Evolutionary conservation across 37 sponge, comb jelly and placozoan species (phyloP).

Genomic region (Tethya wilhelma): DNA sequence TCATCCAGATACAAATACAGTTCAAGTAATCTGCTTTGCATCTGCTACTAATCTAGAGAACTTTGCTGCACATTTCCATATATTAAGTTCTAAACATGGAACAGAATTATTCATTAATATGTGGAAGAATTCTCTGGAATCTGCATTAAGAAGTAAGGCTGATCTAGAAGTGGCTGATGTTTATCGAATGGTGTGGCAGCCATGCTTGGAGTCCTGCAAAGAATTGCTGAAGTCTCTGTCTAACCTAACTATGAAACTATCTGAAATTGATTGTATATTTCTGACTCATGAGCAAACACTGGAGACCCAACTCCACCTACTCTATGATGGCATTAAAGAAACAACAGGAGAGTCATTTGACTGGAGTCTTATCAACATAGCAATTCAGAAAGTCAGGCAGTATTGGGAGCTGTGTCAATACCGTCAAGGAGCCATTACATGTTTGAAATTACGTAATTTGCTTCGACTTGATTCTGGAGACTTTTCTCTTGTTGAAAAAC

Average conservation of each 20-base stretch:
- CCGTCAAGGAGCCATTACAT: conserved; percentile 12
- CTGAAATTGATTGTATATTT: not conserved
- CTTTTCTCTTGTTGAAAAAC: conserved; percentile 25
- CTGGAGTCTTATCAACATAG: not conserved
- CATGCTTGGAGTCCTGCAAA: not conserved
- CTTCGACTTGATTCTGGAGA: conserved; percentile 19
- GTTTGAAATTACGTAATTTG: not conserved
- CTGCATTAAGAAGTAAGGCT: not conserved
- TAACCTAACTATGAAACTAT: not conserved
- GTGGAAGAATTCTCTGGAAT: not conserved
- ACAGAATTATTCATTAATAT: not conserved
- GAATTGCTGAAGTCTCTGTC: not conserved
- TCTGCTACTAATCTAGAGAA: not conserved
- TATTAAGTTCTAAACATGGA: not conserved
- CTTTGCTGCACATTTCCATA: not conserved
- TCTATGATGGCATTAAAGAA: not conserved
- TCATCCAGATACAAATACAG: not conserved
- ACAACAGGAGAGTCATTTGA: not conserved
- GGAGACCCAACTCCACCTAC: not conserved
- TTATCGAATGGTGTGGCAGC: conserved; percentile 5
- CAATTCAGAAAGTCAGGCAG: not conserved
- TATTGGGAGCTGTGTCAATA: conserved; percentile 11
- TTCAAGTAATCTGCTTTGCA: conserved; percentile 5
- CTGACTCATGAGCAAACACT: not conserved
- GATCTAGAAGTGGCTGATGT: not conserved